These are phyloP conservation scores for Synanthedon formicaeformis DNA, from an alignment of 2,888 invertebrate genomes.

Conservation along the genomic window DNA sequence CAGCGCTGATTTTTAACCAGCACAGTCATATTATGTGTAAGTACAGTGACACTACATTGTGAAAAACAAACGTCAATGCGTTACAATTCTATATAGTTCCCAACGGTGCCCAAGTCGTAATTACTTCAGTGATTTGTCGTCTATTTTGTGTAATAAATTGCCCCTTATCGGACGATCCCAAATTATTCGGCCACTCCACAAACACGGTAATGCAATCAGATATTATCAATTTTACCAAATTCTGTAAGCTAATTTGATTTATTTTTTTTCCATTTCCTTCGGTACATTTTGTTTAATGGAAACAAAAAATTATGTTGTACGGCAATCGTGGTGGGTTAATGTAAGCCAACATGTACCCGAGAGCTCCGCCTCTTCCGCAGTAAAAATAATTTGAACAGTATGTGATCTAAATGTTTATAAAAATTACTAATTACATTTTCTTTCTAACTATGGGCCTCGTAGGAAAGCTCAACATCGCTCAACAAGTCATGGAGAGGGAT, in stretches of 20 bases:
- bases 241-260: conserved; percentile 33
- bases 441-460: too few relatives aligned
- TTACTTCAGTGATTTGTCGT: background rate
- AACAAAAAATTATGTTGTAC: conserved; percentile 44
- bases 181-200: conserved; percentile 1
- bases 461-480: too few relatives aligned
- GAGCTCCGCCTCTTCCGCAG: conserved; percentile 14
- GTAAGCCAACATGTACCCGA: conserved; percentile 21
- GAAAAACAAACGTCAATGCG: too few relatives aligned
- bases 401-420: background rate
- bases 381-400: background rate
- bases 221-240: conserved; percentile 23
- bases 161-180: background rate
- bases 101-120: background rate
- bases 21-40: too few relatives aligned
- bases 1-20: too few relatives aligned
- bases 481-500: too few relatives aligned
- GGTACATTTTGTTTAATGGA: conserved; percentile 37
- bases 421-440: too few relatives aligned
- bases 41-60: too few relatives aligned
- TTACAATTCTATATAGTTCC: background rate
- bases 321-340: conserved; percentile 27
- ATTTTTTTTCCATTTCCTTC: conserved; percentile 41
- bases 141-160: background rate
- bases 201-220: conserved; percentile 14